Evolutionary conservation across 2,113 vertebrate genomes (phyloP).

Genomic region (Azemiops feae): DNA sequence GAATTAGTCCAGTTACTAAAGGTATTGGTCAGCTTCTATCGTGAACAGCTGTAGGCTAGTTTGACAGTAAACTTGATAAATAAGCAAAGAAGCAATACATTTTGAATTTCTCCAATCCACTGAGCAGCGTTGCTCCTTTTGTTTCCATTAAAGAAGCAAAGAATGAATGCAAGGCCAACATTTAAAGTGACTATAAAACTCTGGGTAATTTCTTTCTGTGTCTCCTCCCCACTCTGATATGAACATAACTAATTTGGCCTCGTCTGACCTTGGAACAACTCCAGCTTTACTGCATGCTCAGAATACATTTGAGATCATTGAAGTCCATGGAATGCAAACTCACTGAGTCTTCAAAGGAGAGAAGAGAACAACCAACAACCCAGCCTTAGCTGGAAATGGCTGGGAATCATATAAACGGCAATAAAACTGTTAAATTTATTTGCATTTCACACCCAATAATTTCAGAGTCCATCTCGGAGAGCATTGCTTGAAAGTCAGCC

Average conservation of each 20-base stretch:
- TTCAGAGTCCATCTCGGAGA: slow-evolving; percentile 61
- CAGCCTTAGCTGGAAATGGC: slow-evolving; percentile 42
- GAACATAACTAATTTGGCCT: slow-evolving; percentile 4
- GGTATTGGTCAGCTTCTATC: neutral
- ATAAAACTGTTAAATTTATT: slow-evolving; percentile 70
- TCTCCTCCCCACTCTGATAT: neutral
- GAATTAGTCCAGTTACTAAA: neutral
- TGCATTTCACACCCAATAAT: slow-evolving; percentile 72
- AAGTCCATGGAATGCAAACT: slow-evolving; percentile 38
- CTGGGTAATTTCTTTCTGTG: slow-evolving; percentile 36
- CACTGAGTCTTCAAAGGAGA: neutral
- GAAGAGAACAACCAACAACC: neutral
- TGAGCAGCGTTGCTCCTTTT: neutral
- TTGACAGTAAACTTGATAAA: neutral
- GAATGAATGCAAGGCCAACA: neutral
- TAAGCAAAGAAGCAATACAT: neutral
- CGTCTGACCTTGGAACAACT: slow-evolving; percentile 16
- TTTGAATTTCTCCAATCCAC: neutral
- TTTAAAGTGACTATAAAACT: slow-evolving; percentile 22
- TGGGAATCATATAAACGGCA: slow-evolving; percentile 60
- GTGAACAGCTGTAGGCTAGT: neutral
- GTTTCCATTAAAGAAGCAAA: neutral
- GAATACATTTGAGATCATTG: slow-evolving; percentile 43
- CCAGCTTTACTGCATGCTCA: slow-evolving; percentile 31
- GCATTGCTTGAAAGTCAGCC: slow-evolving; percentile 65